Base-by-base conservation (phyloP, 2,797 vertebrate species). In the Thalassophryne amazonica region DNA sequence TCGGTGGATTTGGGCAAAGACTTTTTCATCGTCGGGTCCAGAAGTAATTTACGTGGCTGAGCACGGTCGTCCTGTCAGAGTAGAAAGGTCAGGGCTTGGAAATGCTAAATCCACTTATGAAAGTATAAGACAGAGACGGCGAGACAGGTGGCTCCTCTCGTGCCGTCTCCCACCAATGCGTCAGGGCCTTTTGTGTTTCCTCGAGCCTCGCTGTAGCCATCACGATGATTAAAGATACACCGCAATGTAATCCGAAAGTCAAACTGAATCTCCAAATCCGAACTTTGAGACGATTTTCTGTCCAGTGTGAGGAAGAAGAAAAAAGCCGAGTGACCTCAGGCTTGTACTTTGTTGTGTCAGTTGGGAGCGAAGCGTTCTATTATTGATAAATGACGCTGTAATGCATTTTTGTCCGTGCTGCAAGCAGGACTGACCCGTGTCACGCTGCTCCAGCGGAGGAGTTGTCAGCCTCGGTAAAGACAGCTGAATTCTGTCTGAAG, bases 31-130 rank as follows among this genome's bases (percentile, higher is more conserved):
- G 73, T 69, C 70, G 56, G 73, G 51, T 49, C 60, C 17, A 60
- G 59, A 40, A 30, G 59, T 72, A 65, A 82, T 82, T 73, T 73
- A 49, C 54, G 35, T 45, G 61, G 61, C 66, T 70, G 60, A 68
- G 39, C 62, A 66, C 60, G 43, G 39, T 53, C 11, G 50, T 69
- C 65, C 61, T 72, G 59, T 66, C 9, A 7, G 57, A 41, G 54
- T 71, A 43, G 70, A 80, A 76, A 63, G 73, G 80, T 81, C 55
- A 57, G 41, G 64, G 59, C 69, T 80, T 76, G 69, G 65, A 77
- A 76, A 84, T 69, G 54, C 85, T 80, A 82, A 83, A 83, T 84
- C 72, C 55, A 70, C 60, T 73, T 69, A 55, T 60, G 43, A 56
- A 55, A 64, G 76, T 37, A 19, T n/a, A 6, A 69, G 73, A 80